phyloP scores from a whole-genome alignment of 2,888 invertebrate genomes.

The Euproctis similis region DNA sequence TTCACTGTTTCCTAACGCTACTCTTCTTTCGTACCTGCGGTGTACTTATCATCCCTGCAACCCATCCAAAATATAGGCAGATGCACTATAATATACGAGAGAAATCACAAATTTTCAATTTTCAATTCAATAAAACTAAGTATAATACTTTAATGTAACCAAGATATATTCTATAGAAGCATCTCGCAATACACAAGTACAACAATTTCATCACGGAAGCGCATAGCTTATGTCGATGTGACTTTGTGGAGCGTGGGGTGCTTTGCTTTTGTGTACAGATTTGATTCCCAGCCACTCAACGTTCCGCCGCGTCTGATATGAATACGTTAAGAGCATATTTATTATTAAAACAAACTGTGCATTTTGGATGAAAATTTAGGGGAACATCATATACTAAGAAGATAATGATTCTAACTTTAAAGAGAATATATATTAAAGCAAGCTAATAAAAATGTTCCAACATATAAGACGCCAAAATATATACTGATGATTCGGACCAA shows the following conservation, averaged over 20 bases:
- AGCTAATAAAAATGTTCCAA: too few species aligned
- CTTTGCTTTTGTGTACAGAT: conserved; percentile 30
- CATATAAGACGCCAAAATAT: too few species aligned
- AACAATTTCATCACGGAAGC: conserved; percentile 8
- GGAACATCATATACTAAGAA: conserved; percentile 1
- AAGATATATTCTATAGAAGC: too few species aligned
- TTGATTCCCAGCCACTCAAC: conserved; percentile 26
- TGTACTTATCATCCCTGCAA: too few species aligned
- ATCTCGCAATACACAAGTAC: conserved; percentile 2
- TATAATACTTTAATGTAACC: too few species aligned
- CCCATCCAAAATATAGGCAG: too few species aligned
- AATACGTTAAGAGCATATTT: conserved; percentile 21
- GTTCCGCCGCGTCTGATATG: conserved; percentile 16
- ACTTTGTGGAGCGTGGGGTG: conserved; percentile 18
- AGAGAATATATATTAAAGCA: neutral
- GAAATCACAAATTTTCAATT: too few species aligned
- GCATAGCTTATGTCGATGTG: conserved; percentile 19
- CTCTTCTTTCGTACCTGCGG: too few species aligned
- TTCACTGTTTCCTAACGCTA: too few species aligned
- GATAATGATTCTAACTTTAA: neutral
- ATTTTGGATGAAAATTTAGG: conserved; percentile 5
- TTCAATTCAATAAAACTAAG: too few species aligned
- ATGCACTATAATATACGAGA: too few species aligned
- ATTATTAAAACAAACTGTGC: conserved; percentile 16
- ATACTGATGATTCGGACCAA: too few species aligned